phyloP scores from a whole-genome alignment of 2,797 vertebrate genomes.

The Paramormyrops hopkinsi region DNA sequence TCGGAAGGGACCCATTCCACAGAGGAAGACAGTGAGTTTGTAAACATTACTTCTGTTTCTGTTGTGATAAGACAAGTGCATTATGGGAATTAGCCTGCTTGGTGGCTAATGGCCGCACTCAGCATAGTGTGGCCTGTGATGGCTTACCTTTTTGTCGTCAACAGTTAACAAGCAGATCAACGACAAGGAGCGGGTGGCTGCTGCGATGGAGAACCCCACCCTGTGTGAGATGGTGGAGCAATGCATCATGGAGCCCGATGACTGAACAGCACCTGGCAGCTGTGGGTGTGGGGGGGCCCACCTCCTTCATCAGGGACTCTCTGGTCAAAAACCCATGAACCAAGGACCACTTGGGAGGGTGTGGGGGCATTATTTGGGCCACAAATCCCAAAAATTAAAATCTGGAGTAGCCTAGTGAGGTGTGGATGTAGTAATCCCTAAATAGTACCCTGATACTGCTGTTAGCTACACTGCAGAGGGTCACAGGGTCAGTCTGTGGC shows the following conservation, averaged over 20 bases:
- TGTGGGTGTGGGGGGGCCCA: not conserved
- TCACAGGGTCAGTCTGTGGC: not conserved
- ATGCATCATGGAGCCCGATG: slow-evolving; percentile 83
- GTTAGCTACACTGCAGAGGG: not conserved
- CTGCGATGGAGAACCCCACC: slow-evolving; percentile 94
- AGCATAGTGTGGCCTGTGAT: not conserved
- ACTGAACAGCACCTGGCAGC: slow-evolving; percentile 42
- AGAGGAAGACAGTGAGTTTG: slow-evolving; percentile 89
- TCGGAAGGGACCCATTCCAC: slow-evolving; percentile 91
- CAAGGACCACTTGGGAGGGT: not conserved
- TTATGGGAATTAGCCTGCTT: not conserved
- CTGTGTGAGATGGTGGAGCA: slow-evolving; percentile 91
- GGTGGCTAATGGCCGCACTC: not conserved
- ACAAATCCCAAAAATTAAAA: not conserved
- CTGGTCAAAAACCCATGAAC: not conserved
- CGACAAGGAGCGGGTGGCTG: slow-evolving; percentile 91
- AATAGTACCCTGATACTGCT: not conserved
- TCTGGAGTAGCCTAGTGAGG: not conserved
- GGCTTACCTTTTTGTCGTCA: slow-evolving; percentile 18
- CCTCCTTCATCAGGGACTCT: not conserved
- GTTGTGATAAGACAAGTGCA: not conserved
- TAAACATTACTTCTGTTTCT: not conserved
- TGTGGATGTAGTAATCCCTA: not conserved
- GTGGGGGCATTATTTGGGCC: not conserved
- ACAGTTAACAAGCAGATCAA: slow-evolving; percentile 98